Evolutionary conservation across 2,888 invertebrate species (phyloP), one percentile per base, ranked within the genome.

Genomic region (Eristalis intricaria): DNA sequence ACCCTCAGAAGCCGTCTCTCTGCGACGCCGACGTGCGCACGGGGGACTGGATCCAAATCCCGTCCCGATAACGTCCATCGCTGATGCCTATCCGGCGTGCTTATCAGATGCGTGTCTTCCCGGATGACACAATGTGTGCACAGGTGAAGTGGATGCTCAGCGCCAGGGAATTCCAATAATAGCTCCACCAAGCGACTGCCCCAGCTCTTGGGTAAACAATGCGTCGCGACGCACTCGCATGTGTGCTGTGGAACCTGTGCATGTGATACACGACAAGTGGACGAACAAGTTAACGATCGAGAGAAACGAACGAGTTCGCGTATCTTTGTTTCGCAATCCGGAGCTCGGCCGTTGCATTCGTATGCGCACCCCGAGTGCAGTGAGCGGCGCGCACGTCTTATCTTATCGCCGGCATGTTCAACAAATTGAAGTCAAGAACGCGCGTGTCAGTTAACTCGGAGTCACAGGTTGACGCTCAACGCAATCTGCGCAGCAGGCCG

Each of bases 381-480:
- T 2, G 43, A 23, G 19, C 10, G 22, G 19, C 10, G 22, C 38
- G n/a, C 43, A 7, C 13, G 60, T 35, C 77, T 76, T 82, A 78
- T 86, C 82, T 86, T 64, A 82, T 82, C 86, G 82, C 15, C 43
- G 63, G 65, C 77, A 86, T 82, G 86, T 82, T n/a, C 74, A 82
- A 75, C 82, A 78, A 86, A 82, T 82, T 74, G 38, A 29, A 77
- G 81, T 81, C 81, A 81, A 81, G 75, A 69, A 68, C 64, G 63
- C 64, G 63, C 71, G 58, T 69, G 22, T 50, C 50, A 50, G 50
- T 50, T 50, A 50, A 50, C 50, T 60, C 26, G 26, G 5, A 60
- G 60, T 50, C 50, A 19, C 60, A 60, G 60, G 60, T 60, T 60
- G 60, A 15, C 60, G 60, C 19, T 50, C 19, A 50, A n/a, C n/a